Evolutionary conservation across 2,888 invertebrate species (phyloP).

Genomic region (Uloborus plumipes): DNA sequence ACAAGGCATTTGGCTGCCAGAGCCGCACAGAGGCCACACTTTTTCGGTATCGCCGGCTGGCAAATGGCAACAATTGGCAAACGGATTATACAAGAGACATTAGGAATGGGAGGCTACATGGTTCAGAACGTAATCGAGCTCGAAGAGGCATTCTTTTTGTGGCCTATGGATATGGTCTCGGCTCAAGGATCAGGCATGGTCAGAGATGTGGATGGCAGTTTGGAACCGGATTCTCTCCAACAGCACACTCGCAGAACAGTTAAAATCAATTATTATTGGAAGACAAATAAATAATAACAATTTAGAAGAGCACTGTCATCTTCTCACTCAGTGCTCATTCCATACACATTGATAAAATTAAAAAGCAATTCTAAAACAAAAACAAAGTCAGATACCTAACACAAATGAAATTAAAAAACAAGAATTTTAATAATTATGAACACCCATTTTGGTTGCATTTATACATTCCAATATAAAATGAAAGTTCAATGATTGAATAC

Average conservation of each 20-base stretch:
- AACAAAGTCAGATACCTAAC: too few relatives aligned
- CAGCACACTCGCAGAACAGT: conserved; percentile 60
- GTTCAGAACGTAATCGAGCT: conserved; percentile 53
- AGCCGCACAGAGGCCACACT: conserved; percentile 55
- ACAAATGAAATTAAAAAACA: too few relatives aligned
- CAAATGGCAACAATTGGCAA: conserved; percentile 30
- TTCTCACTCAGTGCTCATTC: too few relatives aligned
- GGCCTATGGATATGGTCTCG: conserved; percentile 53
- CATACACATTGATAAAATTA: too few relatives aligned
- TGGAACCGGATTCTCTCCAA: conserved; percentile 56
- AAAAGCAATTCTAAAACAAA: too few relatives aligned
- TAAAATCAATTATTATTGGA: conserved; percentile 62
- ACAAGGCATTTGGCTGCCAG: conserved; percentile 58
- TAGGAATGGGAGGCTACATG: conserved; percentile 61
- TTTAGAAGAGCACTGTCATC: too few relatives aligned
- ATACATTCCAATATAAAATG: too few relatives aligned
- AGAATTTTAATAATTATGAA: too few relatives aligned
- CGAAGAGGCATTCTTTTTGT: conserved; percentile 56
- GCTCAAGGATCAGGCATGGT: conserved; percentile 59
- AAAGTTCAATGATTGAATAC: too few relatives aligned
- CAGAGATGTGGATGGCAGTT: conserved; percentile 48
- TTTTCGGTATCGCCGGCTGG: conserved; percentile 53
- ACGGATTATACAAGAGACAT: conserved; percentile 49
- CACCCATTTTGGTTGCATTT: too few relatives aligned
- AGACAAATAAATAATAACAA: conserved; percentile 37